Conservation (phyloP, 2,797 vertebrate genomes). For the Arrhamphus sclerolepis region DNA sequence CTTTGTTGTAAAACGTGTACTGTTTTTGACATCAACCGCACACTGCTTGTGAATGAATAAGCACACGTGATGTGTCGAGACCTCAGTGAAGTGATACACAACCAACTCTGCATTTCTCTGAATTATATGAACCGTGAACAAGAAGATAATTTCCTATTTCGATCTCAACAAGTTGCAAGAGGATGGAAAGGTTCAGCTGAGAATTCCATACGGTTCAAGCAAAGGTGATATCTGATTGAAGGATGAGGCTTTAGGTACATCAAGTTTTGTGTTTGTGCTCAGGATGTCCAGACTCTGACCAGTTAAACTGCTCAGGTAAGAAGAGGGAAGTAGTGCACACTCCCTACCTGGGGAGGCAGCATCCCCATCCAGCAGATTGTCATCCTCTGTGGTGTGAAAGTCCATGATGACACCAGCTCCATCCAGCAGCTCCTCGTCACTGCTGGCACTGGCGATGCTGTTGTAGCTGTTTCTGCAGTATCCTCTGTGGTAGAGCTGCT, state of each 20-base stretch:
- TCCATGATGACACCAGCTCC: constrained; percentile 96
- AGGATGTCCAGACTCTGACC: constrained; percentile 16
- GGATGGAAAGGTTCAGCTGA: too few relatives aligned
- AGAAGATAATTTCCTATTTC: too few relatives aligned
- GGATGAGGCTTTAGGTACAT: not conserved
- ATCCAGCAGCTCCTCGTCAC: constrained; percentile 98
- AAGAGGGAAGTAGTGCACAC: constrained; percentile 2
- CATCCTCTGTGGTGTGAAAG: constrained; percentile 97
- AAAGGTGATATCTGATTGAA: not conserved
- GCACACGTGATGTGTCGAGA: constrained; percentile 12
- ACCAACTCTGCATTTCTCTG: not conserved
- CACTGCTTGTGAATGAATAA: too few relatives aligned
- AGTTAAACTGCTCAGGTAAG: constrained; percentile 8
- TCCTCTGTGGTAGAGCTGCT: constrained; percentile 97
- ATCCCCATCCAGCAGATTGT: constrained; percentile 97
- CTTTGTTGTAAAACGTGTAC: too few relatives aligned
- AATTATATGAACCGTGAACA: too few relatives aligned
- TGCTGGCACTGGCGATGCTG: constrained; percentile 98
- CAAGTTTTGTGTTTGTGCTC: constrained; percentile 3
- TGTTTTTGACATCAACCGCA: too few relatives aligned
- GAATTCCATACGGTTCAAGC: too few relatives aligned
- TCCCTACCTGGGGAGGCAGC: constrained; percentile 90
- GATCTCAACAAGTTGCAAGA: too few relatives aligned
- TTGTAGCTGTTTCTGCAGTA: constrained; percentile 98
- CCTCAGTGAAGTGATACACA: not conserved